Evolutionary conservation across 2,888 invertebrate species (phyloP), one percentile per base, ranked within the genome.

Genomic region (Ceraclea dissimilis): DNA sequence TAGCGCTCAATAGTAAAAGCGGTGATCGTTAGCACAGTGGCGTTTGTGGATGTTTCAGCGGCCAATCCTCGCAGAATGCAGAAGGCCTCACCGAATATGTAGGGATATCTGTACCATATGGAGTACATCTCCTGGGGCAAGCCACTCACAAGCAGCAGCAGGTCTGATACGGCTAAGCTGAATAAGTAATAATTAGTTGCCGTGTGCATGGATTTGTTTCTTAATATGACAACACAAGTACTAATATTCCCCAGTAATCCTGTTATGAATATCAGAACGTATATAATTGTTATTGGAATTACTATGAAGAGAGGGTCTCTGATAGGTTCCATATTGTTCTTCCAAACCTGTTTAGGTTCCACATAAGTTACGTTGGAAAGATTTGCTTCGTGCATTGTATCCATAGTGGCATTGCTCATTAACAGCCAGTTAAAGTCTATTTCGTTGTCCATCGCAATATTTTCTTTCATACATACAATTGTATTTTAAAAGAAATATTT

Each of bases 1-100:
- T 83, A 83, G 54, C 82, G 78, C 68, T 93, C 93, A 34, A 88
- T 81, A 0, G 92, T 93, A 70, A 93, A 93, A n/a, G 90, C 83
- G 0, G 90, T 89, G 60, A 93, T 92, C 1, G 86, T 88, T 34
- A 86, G 69, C 1, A 88, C 85, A 2, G 87, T 87, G 0, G 90
- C 89, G 67, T 88, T 88, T 0, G 87, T 85, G 0, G 87, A 85
- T 0, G 88, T 88, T 69, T 93, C 93, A 0, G 91, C 86, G 1
- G 89, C 81, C 46, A 91, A 71, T 0, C 88, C 90, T 34, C 90
- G 80, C 2, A 88, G 73, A 18, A 90, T 78, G 70, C 93, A 93
- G 67, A 92, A 89, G 2, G 80, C 78, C 62, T 86, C 84, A 0
- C 91, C 91, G 67, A 93, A 88, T 1, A 85, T 78, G 65, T 88